phyloP scores from a whole-genome alignment of 1,140 invertebrate species.

The Arctopsyche grandis region DNA sequence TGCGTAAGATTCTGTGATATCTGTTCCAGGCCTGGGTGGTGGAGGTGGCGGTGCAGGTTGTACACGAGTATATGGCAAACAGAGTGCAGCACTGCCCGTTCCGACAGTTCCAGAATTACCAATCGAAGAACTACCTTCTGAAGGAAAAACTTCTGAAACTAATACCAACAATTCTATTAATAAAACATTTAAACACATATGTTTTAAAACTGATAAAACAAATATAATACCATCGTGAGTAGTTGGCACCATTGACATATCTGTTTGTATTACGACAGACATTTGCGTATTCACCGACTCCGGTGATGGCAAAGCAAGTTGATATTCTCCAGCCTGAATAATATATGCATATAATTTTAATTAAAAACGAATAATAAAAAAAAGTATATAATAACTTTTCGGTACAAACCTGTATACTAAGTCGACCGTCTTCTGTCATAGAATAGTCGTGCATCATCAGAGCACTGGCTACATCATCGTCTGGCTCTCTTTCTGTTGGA shows the following conservation, averaged over 20 bases:
- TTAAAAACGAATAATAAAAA: neutral
- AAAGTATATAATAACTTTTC: neutral
- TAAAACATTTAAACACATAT: neutral
- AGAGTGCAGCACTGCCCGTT: conserved; percentile 54
- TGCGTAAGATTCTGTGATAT: conserved; percentile 56
- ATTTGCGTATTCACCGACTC: conserved; percentile 51
- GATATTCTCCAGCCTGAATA: conserved; percentile 42
- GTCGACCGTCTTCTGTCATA: conserved; percentile 50
- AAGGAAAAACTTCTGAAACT: conserved; percentile 49
- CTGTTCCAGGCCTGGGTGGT: conserved; percentile 48
- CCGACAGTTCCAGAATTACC: conserved; percentile 51
- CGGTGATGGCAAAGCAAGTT: conserved; percentile 49
- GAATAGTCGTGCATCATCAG: conserved; percentile 42
- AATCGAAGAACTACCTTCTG: conserved; percentile 37
- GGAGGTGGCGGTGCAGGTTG: conserved; percentile 53
- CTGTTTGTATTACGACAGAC: conserved; percentile 55
- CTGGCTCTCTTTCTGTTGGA: conserved; percentile 46
- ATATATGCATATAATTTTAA: neutral
- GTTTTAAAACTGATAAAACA: neutral
- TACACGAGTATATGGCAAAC: conserved; percentile 55
- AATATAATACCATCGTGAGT: conserved; percentile 48
- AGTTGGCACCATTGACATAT: conserved; percentile 53
- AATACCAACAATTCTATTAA: neutral
- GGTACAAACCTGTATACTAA: conserved; percentile 44
- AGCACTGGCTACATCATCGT: conserved; percentile 26